Percentiles rank a stretch among this genome's conserved stretches.
phyloP scores from a whole-genome alignment of 2,888 invertebrate species.

The Eristalis arbustorum region DNA sequence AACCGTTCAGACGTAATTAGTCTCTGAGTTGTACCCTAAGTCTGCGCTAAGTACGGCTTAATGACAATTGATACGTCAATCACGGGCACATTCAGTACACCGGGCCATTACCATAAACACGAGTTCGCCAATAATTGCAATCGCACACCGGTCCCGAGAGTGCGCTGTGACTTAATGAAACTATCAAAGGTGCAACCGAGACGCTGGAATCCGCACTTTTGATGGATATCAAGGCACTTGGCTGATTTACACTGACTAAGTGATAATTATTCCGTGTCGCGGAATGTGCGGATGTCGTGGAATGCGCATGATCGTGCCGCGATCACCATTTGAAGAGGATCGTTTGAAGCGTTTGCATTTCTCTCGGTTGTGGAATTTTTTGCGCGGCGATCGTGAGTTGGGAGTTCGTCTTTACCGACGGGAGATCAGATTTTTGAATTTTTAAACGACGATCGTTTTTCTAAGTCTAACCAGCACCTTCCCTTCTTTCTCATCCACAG shows the following conservation, averaged over 20 bases:
- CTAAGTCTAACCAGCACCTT: background rate
- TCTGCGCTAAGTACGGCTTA: slow-evolving; percentile 46
- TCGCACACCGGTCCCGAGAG: background rate
- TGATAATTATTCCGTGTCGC: background rate
- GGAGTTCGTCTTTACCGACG: background rate
- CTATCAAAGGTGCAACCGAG: background rate
- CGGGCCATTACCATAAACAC: slow-evolving; percentile 35
- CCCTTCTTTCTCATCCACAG: slow-evolving; percentile 63
- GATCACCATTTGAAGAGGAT: slow-evolving; percentile 5
- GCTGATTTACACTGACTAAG: slow-evolving; percentile 41
- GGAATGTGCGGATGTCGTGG: slow-evolving; percentile 25
- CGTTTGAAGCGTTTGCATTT: background rate
- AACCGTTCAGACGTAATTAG: slow-evolving; percentile 7
- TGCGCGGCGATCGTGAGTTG: background rate
- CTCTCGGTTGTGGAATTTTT: slow-evolving; percentile 1
- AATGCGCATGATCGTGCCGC: slow-evolving; percentile 40
- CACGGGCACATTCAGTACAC: slow-evolving; percentile 29
- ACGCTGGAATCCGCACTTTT: slow-evolving; percentile 32
- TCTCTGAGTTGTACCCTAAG: slow-evolving; percentile 28
- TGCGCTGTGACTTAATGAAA: background rate
- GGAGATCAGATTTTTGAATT: background rate
- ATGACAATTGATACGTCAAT: slow-evolving; percentile 65
- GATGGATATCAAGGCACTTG: slow-evolving; percentile 56
- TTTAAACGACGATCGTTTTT: background rate
- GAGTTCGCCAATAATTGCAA: slow-evolving; percentile 23